Base-by-base conservation (phyloP, 2,113 vertebrate genomes). In the Neofelis nebulosa region DNA sequence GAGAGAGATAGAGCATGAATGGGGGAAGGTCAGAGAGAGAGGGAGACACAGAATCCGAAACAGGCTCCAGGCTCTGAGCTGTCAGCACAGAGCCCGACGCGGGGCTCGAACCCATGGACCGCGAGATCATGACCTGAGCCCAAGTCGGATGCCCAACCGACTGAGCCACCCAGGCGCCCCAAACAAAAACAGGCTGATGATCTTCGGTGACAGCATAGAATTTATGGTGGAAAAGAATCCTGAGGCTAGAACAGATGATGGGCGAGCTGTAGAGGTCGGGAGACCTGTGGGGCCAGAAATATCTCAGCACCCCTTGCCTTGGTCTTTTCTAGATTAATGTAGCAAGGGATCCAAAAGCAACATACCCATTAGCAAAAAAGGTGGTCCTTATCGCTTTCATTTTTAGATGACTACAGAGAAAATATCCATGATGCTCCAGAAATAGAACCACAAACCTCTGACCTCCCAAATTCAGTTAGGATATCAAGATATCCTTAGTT, bases 271-370 rank as follows among this genome's bases (percentile, higher is more conserved):
- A 52, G 33, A 82, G 90, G 15, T 63, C 29, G 13, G 23, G n/a
- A 57, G 63, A 41, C 2, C n/a, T 91, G 27, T 52, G 11, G 68
- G 33, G 7, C 27, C 29, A 69, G 50, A 57, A 45, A 19, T 55
- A 79, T 76, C 65, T 80, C 11, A 61, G 48, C 4, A 80, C 25
- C 4, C 16, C 23, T 83, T 82, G 66, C 45, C 68, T 76, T 74
- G 4, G 27, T 92, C 36, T 97, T 95, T 93, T 73, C 73, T 69
- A 86, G 1, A 16, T 3, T 8, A 48, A 69, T 23, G 76, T 2
- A 45, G 11, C 25, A 73, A 23, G 12, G 82, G 55, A 88, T 66
- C 84, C 89, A 92, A 97, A 98, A 87, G 50, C 68, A 95, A 97
- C 23, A 86, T 14, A 7, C 0, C 68, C 61, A 50, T 57, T 78